Base-by-base conservation (phyloP, 2,888 invertebrate genomes). In the Lasioglossum malachurum region DNA sequence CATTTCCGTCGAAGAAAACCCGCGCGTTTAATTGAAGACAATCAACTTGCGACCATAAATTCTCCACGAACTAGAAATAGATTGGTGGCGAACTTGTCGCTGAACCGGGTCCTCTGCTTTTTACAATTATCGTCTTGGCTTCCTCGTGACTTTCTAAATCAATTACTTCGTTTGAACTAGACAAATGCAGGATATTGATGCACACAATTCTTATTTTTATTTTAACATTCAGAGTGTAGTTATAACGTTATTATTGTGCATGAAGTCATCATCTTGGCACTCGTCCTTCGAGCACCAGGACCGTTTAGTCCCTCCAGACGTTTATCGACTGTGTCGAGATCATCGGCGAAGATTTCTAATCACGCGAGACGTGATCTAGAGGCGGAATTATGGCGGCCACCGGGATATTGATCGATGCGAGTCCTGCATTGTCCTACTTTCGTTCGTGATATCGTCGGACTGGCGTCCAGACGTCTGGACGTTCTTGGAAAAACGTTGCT, bases 381-480 rank as follows among this genome's bases (percentile, higher is more conserved):
- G 2, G 71, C 14, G 46, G 12, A 60, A 78, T 57, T 72, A 27
- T 84, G 7, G 35, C n/a, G 38, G 38, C 53, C 38, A 74, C 46
- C 46, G 41, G 44, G 69, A 81, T 87, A 92, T 92, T 83, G 92
- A 92, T 91, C 87, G 75, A 81, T 75, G 53, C 35, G 75, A 84
- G 75, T 93, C 91, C 92, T 92, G 90, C 91, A 87, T 79, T 88
- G 93, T 86, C 90, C 93, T 89, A 93, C 84, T 92, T 92, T 88
- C 75, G 38, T 84, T 79, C 60, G 57, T 41, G 57, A 67, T 81
- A 74, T 41, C n/a, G 77, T 57, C 72, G 38, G n/a, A 53, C 41
- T 80, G 90, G 89, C 91, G 92, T 85, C 91, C 35, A 80, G 87
- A 84, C 87, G 80, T 88, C 87, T 86, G 72, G 81, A 83, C 87